phyloP scores from a whole-genome alignment of 2,888 invertebrate genomes.

The Dolichomitus sp. region DNA sequence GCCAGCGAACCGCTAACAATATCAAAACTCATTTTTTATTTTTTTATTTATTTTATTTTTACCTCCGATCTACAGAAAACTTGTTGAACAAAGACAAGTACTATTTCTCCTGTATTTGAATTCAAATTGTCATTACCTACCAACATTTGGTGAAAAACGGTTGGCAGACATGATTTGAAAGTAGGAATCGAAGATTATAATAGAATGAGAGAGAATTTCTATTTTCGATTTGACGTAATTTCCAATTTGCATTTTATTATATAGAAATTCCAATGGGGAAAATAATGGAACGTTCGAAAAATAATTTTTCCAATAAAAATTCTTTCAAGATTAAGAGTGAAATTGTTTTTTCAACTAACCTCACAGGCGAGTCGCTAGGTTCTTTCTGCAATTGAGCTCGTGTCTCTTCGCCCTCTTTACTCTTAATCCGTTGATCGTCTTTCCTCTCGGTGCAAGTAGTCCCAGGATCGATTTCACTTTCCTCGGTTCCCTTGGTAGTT shows the following conservation, averaged over 20 bases:
- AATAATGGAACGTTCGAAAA: not conserved
- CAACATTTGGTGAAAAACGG: too few relatives aligned
- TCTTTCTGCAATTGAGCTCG: constrained; percentile 60
- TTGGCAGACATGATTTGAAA: too few relatives aligned
- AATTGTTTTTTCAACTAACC: constrained; percentile 71
- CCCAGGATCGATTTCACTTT: constrained; percentile 38
- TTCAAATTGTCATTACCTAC: too few relatives aligned
- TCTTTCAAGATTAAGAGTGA: not conserved
- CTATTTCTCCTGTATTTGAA: too few relatives aligned
- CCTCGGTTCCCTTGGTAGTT: constrained; percentile 44
- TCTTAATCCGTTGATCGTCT: constrained; percentile 42
- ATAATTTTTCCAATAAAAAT: not conserved
- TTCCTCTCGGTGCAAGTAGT: constrained; percentile 13
- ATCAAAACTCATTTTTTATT: too few relatives aligned
- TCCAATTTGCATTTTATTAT: too few relatives aligned
- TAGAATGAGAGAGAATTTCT: too few relatives aligned
- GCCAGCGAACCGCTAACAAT: constrained; percentile 80
- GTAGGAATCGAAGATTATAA: too few relatives aligned
- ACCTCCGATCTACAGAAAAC: too few relatives aligned
- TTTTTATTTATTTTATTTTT: not conserved
- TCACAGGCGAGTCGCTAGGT: constrained; percentile 76
- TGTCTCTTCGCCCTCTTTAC: constrained; percentile 52
- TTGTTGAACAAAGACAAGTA: too few relatives aligned
- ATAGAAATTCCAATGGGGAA: too few relatives aligned
- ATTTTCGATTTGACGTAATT: too few relatives aligned